Evolutionary conservation across 2,888 invertebrate genomes (phyloP), one percentile per base, ranked within the genome.

Genomic region (Drosophila nigricruria): DNA sequence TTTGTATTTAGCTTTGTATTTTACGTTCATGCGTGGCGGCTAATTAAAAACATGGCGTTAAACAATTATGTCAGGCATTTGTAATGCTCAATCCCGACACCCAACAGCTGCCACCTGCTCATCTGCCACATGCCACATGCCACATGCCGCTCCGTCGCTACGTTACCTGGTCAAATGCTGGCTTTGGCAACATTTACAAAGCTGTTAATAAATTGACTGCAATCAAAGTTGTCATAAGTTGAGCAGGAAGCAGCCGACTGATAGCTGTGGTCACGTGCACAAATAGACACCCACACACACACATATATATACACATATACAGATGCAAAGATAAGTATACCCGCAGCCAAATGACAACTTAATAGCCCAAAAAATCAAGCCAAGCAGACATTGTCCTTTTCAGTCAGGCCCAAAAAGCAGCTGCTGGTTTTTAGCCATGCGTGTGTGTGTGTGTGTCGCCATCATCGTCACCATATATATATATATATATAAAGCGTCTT

Each of bases 211-310:
- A 84, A 84, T 84, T 88, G 89, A 80, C 73, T 88, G 86, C 83
- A 84, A 84, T 84, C 88, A 88, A 78, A 86, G 88, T 81, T 84
- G 89, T 88, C 84, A 88, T 84, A 84, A 88, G 87, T 80, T 76
- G 73, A 65, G 69, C 73, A 42, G 45, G 43, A 38, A 49, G 50
- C 40, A 36, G 69, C 32, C 43, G 67, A 79, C 72, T 77, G 78
- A 72, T 73, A 83, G 66, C 84, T 77, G 74, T 60, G 87, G 79
- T 81, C 89, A 86, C 81, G 81, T 76, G 52, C 62, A 45, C 49
- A 53, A 40, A 68, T 62, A 65, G 43, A 59, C 62, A 62, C 57
- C 40, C 45, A 42, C 62, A 70, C 40, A 49, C 56, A 65, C 64
- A 57, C 30, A 56, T 49, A 63, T 16, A 38, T 10, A 45, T 18